Evolutionary conservation across 1,140 invertebrate species (phyloP), one percentile per base, ranked within the genome.

Genomic region (Cotesia typhae): DNA sequence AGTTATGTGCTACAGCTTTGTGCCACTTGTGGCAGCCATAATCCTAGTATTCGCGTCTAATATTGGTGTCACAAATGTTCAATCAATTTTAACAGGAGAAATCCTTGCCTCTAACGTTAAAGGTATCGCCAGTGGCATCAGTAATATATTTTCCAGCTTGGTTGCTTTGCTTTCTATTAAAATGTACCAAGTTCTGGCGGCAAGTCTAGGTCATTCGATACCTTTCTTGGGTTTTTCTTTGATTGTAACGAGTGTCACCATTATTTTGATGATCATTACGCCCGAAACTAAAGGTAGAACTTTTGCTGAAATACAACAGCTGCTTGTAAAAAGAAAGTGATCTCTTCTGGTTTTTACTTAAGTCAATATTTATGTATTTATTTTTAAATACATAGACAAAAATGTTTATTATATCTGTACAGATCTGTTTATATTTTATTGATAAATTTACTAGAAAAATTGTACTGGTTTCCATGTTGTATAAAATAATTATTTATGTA

Each of bases 261-360:
- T 90, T 1, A 53, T 92, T 12, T 89, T 92, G 3, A 78, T 91
- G 0, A 74, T 90, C 53, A 84, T 91, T 53, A 87, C 93, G 28
- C 92, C 93, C 0, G 94, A 95, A 85, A 95, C 93, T 0, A 95
- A 94, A 83, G 92, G 92, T 36, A 93, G 92, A 81, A 91, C 91
- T 4, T 89, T 94, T 66, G 89, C 72, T 7, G 52, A 82, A 65
- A 81, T 81, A 52, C 81, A 80, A 64, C 72, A 66, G 71, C 35
- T 76, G 7, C 61, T 79, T 53, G 52, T 57, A 7, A 64, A 74
- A 14, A 74, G 67, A 78, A 63, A 1, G 7, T 17, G 3, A 28
- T 14, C n/a, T 17, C 17, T 0, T 1, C 35, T 20, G 6, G 20
- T 28, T 59, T 20, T 20, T 28, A 59, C 1, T 59, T 20, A 55